Percentiles rank a stretch among this genome's conserved stretches.
Evolutionary conservation across 2,888 invertebrate species (phyloP).

Genomic region (Caenorhabditis sp.): DNA sequence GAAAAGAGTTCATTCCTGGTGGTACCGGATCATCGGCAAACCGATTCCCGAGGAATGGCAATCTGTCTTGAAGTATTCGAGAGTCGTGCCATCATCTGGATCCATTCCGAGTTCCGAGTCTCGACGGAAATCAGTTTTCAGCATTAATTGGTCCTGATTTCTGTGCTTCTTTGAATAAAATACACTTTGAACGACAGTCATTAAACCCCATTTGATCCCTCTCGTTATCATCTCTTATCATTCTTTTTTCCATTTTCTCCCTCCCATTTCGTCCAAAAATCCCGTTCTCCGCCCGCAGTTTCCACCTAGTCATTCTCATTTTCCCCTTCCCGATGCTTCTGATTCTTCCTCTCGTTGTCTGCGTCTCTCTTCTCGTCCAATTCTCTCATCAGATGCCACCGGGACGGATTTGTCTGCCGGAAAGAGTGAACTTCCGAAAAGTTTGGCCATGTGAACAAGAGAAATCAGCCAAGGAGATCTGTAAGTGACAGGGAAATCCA

Average conservation of each 20-base stretch:
- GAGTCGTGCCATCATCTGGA: constrained; percentile 18
- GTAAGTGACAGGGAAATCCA: constrained; percentile 16
- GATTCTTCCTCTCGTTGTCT: constrained; percentile 19
- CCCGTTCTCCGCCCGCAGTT: constrained; percentile 13
- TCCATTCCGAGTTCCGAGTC: constrained; percentile 2
- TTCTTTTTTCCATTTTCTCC: background rate
- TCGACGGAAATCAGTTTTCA: constrained; percentile 28
- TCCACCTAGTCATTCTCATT: constrained; percentile 1
- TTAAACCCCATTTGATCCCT: background rate
- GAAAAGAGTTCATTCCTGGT: constrained; percentile 43
- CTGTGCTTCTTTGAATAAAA: background rate
- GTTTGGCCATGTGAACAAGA: constrained; percentile 63
- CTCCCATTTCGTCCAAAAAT: constrained; percentile 12
- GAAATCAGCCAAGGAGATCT: constrained; percentile 37
- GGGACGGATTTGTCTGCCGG: constrained; percentile 56
- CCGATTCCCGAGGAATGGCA: constrained; percentile 47
- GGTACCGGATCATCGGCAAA: constrained; percentile 39
- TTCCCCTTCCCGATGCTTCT: constrained; percentile 4
- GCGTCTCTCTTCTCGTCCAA: constrained; percentile 15
- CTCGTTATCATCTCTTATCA: too few species aligned
- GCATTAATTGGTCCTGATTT: constrained; percentile 9
- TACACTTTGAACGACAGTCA: too few species aligned
- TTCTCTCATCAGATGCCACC: constrained; percentile 47
- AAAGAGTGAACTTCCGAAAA: constrained; percentile 48
- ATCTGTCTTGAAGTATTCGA: constrained; percentile 19